Conservation (phyloP, 2,797 vertebrate genomes). For the Epinephelus awoara region DNA sequence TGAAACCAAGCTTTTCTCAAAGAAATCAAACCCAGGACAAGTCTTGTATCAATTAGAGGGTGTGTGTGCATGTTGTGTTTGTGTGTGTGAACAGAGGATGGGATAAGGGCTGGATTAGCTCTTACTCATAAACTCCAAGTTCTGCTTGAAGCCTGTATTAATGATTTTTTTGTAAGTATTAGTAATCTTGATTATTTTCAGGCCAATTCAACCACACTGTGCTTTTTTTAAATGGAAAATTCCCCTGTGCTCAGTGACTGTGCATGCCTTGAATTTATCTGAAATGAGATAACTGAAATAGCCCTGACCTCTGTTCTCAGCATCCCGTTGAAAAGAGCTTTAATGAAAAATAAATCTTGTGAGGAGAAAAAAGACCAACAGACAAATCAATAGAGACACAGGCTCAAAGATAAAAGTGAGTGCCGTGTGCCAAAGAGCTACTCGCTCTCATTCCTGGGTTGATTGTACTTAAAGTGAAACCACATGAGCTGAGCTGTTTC, state of each 20-base stretch:
- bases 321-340: conserved; percentile 64
- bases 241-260: conserved; percentile 9
- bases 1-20: conserved; percentile 69
- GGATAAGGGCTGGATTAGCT: conserved; percentile 48
- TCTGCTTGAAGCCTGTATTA: conserved; percentile 12
- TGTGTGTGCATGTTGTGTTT: conserved; percentile 38
- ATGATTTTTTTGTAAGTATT: conserved; percentile 13
- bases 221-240: conserved; percentile 37
- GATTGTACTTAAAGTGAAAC: conserved; percentile 85
- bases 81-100: conserved; percentile 49
- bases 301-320: conserved; percentile 54
- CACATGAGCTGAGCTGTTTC: conserved; percentile 78
- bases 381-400: conserved; percentile 76
- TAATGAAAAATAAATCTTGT: conserved; percentile 81
- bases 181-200: conserved; percentile 42
- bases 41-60: conserved; percentile 78
- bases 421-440: conserved; percentile 66
- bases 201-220: conserved; percentile 16
- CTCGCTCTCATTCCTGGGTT: conserved; percentile 80
- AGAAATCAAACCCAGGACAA: conserved; percentile 74
- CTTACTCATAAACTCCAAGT: conserved; percentile 28
- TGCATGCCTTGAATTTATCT: conserved; percentile 40
- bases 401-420: conserved; percentile 76
- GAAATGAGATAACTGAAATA: conserved; percentile 51
- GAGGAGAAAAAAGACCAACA: conserved; percentile 57